These are phyloP conservation scores for Tuberolachnus salignus DNA, from an alignment of 2,888 invertebrate genomes.

Conservation along the genomic window DNA sequence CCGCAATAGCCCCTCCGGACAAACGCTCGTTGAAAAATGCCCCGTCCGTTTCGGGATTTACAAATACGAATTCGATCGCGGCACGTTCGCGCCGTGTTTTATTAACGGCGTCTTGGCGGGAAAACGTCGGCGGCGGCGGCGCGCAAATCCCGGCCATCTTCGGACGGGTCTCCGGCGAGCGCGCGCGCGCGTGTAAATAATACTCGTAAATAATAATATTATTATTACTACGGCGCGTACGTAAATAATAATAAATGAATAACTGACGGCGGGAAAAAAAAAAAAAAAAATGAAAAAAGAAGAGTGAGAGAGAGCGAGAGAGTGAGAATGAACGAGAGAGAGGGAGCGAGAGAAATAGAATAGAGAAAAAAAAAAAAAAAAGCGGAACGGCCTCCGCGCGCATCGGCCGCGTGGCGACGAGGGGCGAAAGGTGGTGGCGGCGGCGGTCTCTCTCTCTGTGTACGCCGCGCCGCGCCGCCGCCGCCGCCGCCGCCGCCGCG, in stretches of 20 bases:
- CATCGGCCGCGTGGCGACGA: too few species aligned
- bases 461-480: too few species aligned
- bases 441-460: too few species aligned
- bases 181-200: not conserved
- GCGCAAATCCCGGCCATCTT: not conserved
- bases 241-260: slow-evolving; percentile 18
- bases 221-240: not conserved
- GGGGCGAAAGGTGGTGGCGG: too few species aligned
- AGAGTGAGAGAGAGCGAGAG: not conserved
- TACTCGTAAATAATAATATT: not conserved
- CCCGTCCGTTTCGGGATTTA: too few species aligned
- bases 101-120: slow-evolving; percentile 7
- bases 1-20: too few species aligned
- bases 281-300: not conserved
- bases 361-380: too few species aligned
- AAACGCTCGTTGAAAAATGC: too few species aligned
- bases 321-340: not conserved
- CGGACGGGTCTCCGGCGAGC: not conserved
- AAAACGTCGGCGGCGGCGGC: not conserved
- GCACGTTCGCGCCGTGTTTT: too few species aligned
- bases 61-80: too few species aligned
- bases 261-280: too few species aligned
- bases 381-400: not conserved
- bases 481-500: too few species aligned
- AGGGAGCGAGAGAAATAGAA: not conserved